Conservation (phyloP, 2,888 invertebrate genomes). For the Caradrina kadenii region DNA sequence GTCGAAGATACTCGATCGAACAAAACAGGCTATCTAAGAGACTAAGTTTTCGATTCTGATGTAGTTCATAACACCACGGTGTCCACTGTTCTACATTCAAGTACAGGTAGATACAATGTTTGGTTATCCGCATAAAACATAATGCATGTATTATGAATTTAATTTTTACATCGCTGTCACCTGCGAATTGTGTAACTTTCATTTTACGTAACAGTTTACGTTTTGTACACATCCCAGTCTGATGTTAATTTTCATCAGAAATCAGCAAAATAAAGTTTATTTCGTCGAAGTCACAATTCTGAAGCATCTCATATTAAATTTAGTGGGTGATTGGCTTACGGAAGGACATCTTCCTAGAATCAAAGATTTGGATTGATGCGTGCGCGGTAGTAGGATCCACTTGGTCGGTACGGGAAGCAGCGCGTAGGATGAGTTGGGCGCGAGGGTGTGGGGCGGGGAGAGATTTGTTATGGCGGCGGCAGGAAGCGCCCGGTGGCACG, state of each 20-base stretch:
- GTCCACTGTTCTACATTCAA: conserved; percentile 15
- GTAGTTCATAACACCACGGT: conserved; percentile 6
- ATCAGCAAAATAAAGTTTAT: conserved; percentile 16
- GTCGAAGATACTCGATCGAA: conserved; percentile 6
- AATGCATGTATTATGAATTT: conserved; percentile 5
- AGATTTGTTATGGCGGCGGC: conserved; percentile 88
- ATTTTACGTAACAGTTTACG: background rate
- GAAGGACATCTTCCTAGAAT: conserved; percentile 59
- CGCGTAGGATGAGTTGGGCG: conserved; percentile 65
- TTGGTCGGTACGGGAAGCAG: conserved; percentile 36
- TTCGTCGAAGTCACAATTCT: conserved; percentile 14
- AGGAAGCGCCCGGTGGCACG: conserved; percentile 87
- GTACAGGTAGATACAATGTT: conserved; percentile 5
- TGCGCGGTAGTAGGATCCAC: conserved; percentile 51
- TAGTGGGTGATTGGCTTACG: conserved; percentile 42
- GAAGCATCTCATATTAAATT: conserved; percentile 38
- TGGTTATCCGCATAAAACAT: conserved; percentile 2
- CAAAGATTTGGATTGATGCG: conserved; percentile 60
- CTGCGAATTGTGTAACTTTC: background rate
- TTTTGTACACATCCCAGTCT: conserved; percentile 3
- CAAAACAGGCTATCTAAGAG: background rate
- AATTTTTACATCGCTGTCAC: conserved; percentile 1
- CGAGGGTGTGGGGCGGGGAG: conserved; percentile 79
- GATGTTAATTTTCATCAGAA: background rate
- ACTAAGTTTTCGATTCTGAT: background rate